Evolutionary conservation across 2,888 invertebrate genomes (phyloP), one percentile per base, ranked within the genome.

Genomic region (Eupithecia insigniata): DNA sequence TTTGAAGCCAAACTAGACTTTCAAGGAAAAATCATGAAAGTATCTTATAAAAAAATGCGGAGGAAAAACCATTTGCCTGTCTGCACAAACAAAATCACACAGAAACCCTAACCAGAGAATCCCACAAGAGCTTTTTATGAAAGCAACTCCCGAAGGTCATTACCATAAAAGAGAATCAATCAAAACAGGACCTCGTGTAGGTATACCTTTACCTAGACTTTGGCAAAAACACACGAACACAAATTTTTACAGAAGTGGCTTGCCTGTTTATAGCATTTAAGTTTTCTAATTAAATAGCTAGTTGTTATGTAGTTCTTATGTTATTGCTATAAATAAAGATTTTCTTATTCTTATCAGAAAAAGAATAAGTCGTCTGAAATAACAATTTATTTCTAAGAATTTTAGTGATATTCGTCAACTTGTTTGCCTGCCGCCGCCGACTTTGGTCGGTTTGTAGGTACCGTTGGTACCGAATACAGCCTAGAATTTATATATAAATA

Each of bases 151-250:
- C 60, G 30, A 28, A 60, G 60, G 60, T 60, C 16, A 60, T 60
- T 30, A 60, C 14, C 60, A 60, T 60, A 60, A 60, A 30, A 60
- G 60, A 30, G 60, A 30, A 60, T 60, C 60, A 60, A 60, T 60
- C 60, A 60, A 60, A 60, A 60, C 30, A 30, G 30, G 22, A 60
- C 28, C 14, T 26, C 8, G n/a, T n/a, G 46, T 46, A n/a, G n/a
- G n/a, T n/a, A n/a, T n/a, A 18, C 18, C 51, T 51, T 51, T 22
- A 51, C 51, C 22, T 26, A 26, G 51, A 51, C 22, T 51, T 51
- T 22, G 60, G 18, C 4, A 28, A 60, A 58, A 60, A 60, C 60
- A 60, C 30, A 60, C 60, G 60, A 18, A 18, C 5, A 18, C 16
- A 7, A 28, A 60, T 28, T 60, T 60, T 30, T 28, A 22, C 39